These are phyloP conservation scores for Opisthocomus hoazin DNA, from an alignment of 2,113 vertebrate genomes.

Conservation along the genomic window DNA sequence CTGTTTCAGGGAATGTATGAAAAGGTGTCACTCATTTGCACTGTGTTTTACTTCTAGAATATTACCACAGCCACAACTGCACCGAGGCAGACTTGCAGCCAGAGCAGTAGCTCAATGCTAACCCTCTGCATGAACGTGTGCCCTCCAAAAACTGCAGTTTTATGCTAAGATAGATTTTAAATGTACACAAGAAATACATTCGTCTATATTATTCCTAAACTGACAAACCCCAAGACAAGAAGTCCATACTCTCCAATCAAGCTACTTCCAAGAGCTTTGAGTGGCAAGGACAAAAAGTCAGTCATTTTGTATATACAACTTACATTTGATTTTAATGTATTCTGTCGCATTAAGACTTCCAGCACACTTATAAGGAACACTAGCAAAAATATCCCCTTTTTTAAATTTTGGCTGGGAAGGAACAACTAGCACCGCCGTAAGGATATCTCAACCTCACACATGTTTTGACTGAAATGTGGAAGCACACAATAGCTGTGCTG, in stretches of 20 bases:
- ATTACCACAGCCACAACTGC: neutral
- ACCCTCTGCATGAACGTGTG: neutral
- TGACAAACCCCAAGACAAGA: neutral
- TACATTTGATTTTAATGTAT: neutral
- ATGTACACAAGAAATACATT: accelerated
- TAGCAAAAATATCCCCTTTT: neutral
- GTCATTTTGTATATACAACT: too few species aligned
- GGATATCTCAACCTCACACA: neutral
- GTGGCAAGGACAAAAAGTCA: neutral
- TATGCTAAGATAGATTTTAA: neutral
- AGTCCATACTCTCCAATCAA: neutral
- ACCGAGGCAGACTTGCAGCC: too few species aligned
- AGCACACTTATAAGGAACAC: neutral
- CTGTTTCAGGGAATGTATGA: neutral
- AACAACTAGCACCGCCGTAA: neutral
- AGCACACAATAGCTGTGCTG: neutral
- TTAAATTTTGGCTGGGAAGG: neutral
- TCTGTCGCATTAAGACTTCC: neutral
- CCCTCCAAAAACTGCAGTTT: neutral
- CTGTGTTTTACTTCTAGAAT: neutral
- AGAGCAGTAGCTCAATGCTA: neutral
- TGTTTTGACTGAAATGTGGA: neutral
- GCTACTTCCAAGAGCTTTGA: neutral
- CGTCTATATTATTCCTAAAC: accelerated
- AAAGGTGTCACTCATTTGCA: neutral